phyloP scores from a whole-genome alignment of 2,113 vertebrate species.

The Chitala chitala region DNA sequence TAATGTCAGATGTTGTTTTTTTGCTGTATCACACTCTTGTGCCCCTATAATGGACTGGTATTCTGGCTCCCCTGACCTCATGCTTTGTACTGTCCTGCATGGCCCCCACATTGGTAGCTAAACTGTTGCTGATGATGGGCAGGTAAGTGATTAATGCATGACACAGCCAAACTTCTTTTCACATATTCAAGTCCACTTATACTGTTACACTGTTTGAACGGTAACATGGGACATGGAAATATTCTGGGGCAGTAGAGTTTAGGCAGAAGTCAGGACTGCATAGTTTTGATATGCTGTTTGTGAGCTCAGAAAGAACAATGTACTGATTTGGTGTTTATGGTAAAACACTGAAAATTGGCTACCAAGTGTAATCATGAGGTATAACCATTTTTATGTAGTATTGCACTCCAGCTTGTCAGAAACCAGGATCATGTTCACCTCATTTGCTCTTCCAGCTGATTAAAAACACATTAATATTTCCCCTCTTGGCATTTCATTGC shows the following conservation, averaged over 20 bases:
- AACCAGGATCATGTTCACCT: not conserved
- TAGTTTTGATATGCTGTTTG: not conserved
- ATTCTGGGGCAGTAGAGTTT: not conserved
- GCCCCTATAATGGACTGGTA: too few relatives aligned
- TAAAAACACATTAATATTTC: slow-evolving; percentile 18
- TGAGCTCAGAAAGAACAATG: not conserved
- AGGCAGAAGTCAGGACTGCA: not conserved
- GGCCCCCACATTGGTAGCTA: too few relatives aligned
- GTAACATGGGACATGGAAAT: too few relatives aligned
- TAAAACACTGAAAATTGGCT: not conserved
- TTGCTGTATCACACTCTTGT: too few relatives aligned
- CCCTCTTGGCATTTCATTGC: slow-evolving; percentile 22
- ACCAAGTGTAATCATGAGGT: not conserved
- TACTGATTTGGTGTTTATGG: not conserved
- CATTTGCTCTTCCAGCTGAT: not conserved
- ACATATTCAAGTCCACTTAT: too few relatives aligned
- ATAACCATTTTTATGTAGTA: not conserved
- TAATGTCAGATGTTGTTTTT: too few relatives aligned
- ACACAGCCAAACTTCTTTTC: too few relatives aligned
- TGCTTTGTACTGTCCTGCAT: too few relatives aligned
- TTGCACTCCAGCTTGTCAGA: not conserved
- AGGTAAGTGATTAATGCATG: too few relatives aligned
- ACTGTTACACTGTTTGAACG: too few relatives aligned
- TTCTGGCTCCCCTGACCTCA: too few relatives aligned
- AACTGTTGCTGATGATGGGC: too few relatives aligned